Percentiles rank a stretch among this genome's conserved stretches.
These are phyloP conservation scores for Drosophila nebulosa DNA, from an alignment of 1,140 invertebrate genomes.

Conservation along the genomic window DNA sequence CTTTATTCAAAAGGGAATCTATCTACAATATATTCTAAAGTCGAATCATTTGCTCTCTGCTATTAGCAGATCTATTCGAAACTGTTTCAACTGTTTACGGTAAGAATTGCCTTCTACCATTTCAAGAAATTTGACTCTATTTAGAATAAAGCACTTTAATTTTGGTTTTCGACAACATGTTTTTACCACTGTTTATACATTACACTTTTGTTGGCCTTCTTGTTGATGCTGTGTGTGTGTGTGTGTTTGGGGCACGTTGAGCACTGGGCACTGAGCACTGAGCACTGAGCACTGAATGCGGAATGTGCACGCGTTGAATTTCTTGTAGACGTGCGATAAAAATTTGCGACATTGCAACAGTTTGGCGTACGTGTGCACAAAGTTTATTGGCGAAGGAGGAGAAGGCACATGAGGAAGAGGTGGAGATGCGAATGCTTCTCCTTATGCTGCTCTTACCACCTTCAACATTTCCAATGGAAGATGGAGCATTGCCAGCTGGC, in stretches of 20 bases:
- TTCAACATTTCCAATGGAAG: neutral
- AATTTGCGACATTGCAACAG: slow-evolving; percentile 80
- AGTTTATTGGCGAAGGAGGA: neutral
- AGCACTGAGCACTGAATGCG: slow-evolving; percentile 59
- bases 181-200: slow-evolving; percentile 11
- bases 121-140: no score
- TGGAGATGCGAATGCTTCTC: slow-evolving; percentile 29
- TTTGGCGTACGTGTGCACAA: slow-evolving; percentile 64
- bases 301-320: slow-evolving; percentile 79
- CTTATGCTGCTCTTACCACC: neutral
- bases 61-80: no score
- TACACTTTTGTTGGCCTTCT: slow-evolving; percentile 1
- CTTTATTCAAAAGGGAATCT: no score
- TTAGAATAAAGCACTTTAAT: neutral
- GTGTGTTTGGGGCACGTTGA: no score
- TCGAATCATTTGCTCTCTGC: no score
- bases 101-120: no score
- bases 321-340: slow-evolving; percentile 80
- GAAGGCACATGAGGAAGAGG: neutral
- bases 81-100: no score
- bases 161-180: neutral
- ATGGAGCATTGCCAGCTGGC: neutral
- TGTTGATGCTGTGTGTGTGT: slow-evolving; percentile 43
- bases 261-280: slow-evolving; percentile 49
- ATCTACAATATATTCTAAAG: no score